Base-by-base conservation (phyloP, 2,113 vertebrate genomes). In the Neodon shergylaensis region DNA sequence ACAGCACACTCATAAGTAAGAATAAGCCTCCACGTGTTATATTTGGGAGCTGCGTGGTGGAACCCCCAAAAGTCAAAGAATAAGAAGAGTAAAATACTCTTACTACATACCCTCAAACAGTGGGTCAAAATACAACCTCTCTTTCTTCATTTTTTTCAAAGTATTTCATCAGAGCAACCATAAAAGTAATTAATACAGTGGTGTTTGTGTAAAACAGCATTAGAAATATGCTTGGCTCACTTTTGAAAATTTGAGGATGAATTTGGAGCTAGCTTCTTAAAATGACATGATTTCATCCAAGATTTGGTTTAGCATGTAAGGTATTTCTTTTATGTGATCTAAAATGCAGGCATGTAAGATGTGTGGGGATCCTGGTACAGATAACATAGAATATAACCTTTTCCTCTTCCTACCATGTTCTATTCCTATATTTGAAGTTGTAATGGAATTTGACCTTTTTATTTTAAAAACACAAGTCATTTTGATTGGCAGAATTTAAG, bases 281-380 rank as follows among this genome's bases (percentile, higher is more conserved):
- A 94, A 82, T 86, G 66, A 86, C 24, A 73, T 65, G 58, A 82
- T 95, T 91, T 88, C 24, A 66, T 24, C 21, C 90, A 94, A 28
- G 19, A 47, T 94, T 96, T 92, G 54, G 47, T 86, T 94, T 52
- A 73, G 66, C 3, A 24, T 82, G 73, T 91, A n/a, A 74, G 6
- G 10, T n/a, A 86, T 63, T 88, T 54, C 81, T n/a, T 49, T 58
- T 33, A 52, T 11, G 14, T 68, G 44, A 10, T 42, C 63, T 95
- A 90, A 90, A 49, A 82, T n/a, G 21, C 33, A 77, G 42, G 24
- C 61, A 17, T 68, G 31, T 58, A 89, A 86, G 66, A 63, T 39
- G 47, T 47, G 24, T 66, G 63, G 21, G n/a, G 42, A 42, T 81
- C 81, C 49, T 79, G 28, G 63, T 74, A 22, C 77, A 58, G 58